Evolutionary conservation across 2,113 vertebrate genomes (phyloP), one percentile per base, ranked within the genome.

Genomic region (Felis catus): DNA sequence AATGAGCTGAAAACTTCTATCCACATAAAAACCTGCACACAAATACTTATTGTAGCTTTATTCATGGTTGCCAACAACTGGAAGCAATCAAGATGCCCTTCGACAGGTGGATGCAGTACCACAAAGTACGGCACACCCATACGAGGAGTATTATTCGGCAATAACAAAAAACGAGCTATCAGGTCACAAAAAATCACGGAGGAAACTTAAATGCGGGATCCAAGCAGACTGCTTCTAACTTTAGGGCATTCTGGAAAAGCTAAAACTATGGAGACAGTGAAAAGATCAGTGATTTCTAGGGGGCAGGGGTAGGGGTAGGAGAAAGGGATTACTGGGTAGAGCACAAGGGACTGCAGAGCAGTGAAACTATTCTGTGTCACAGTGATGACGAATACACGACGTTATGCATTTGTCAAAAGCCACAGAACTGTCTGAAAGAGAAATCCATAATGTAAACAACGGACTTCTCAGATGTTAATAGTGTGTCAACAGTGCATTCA

Each of bases 11-110:
- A 87, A 82, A 68, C 51, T n/a, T 5, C 36, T 3, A 29, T 19
- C 83, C 51, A 55, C 25, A 18, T 36, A 82, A 90, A 86, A 89
- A 81, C 16, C 65, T 65, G 11, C 16, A 70, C 41, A 41, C 13
- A 12, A 51, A 19, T 36, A 86, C 61, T 58, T 61, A 58, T 2
- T 63, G 31, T n/a, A 41, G 39, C 41, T 84, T 66, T 80, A 84
- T 7, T 82, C 29, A 8, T 68, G 90, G 79, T 8, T 63, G 25
- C 53, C 61, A 73, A 95, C 16, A 63, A 89, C 11, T 14, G 29
- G 13, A 94, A 96, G 53, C 58, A 95, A 88, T 78, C 1, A 83
- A 65, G 51, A 55, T 61, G 11, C 25, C 65, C 73, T 81, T 95
- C 41, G 12, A 55, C 3, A 74, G 23, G 23, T 48, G 8, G 83